phyloP scores from a whole-genome alignment of 1,140 invertebrate species.

The Drosophila saltans region DNA sequence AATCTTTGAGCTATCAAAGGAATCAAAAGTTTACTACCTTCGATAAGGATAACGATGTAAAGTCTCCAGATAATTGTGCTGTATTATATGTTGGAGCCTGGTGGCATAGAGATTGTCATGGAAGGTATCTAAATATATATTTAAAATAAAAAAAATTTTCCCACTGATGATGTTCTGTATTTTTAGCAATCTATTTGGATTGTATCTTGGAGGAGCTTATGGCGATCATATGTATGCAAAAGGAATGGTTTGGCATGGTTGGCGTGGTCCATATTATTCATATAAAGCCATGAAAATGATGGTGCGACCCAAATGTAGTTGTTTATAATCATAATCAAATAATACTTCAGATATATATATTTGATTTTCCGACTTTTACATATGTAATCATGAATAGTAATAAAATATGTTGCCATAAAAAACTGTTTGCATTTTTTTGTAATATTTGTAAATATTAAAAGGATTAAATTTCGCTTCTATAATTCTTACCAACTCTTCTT shows the following conservation, averaged over 20 bases:
- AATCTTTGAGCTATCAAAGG: not conserved
- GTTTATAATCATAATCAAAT: too few relatives aligned
- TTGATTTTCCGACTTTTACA: too few relatives aligned
- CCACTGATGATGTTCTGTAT: too few relatives aligned
- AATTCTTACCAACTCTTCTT: too few relatives aligned
- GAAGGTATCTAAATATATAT: not conserved
- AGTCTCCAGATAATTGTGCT: too few relatives aligned
- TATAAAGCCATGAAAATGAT: constrained; percentile 13
- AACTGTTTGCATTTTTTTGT: too few relatives aligned
- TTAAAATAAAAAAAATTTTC: too few relatives aligned
- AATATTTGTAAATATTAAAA: too few relatives aligned
- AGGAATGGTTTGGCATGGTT: not conserved
- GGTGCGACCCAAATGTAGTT: not conserved
- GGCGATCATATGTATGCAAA: not conserved
- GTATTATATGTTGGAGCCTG: not conserved
- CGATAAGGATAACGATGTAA: constrained; percentile 2
- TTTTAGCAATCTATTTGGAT: constrained; percentile 13
- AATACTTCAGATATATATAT: too few relatives aligned
- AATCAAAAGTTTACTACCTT: not conserved
- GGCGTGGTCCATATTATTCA: not conserved
- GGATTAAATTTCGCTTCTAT: too few relatives aligned
- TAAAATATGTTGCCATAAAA: too few relatives aligned
- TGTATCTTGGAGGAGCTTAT: not conserved
- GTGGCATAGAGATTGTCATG: not conserved
- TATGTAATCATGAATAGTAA: too few relatives aligned